phyloP scores from a whole-genome alignment of 1,140 invertebrate species.

The Scaptomyza graminum region DNA sequence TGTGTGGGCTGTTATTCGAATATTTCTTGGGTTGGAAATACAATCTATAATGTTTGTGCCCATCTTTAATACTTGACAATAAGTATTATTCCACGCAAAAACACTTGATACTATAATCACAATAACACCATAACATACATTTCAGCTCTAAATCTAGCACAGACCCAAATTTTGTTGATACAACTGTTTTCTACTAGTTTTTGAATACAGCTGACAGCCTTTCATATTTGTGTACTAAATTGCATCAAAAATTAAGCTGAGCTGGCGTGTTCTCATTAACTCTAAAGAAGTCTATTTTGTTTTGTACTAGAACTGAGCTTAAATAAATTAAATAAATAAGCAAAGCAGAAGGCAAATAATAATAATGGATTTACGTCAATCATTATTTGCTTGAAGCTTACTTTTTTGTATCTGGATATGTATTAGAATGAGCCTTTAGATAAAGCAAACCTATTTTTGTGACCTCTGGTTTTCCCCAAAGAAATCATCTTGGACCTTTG shows the following conservation, averaged over 20 bases:
- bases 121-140: background rate
- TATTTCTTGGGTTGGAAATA: constrained; percentile 17
- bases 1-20: constrained; percentile 14
- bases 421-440: too few species aligned
- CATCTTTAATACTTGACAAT: background rate
- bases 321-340: background rate
- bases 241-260: constrained; percentile 15
- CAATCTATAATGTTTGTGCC: background rate
- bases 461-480: too few species aligned
- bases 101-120: constrained; percentile 17
- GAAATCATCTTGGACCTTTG: too few species aligned
- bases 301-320: background rate
- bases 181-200: constrained; percentile 28
- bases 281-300: background rate
- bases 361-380: background rate
- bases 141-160: constrained; percentile 31
- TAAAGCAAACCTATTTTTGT: too few species aligned
- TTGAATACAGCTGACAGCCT: constrained; percentile 34
- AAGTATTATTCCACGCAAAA: background rate
- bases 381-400: too few species aligned
- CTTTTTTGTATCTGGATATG: too few species aligned
- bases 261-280: constrained; percentile 9
- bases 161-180: constrained; percentile 24
- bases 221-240: constrained; percentile 12
- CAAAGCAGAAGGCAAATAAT: too few species aligned